A percentile compares a stretch with the other conserved stretches of the same genome.
These are phyloP conservation scores for Andricus grossulariae DNA, from an alignment of 1,140 invertebrate genomes.

Conservation along the genomic window DNA sequence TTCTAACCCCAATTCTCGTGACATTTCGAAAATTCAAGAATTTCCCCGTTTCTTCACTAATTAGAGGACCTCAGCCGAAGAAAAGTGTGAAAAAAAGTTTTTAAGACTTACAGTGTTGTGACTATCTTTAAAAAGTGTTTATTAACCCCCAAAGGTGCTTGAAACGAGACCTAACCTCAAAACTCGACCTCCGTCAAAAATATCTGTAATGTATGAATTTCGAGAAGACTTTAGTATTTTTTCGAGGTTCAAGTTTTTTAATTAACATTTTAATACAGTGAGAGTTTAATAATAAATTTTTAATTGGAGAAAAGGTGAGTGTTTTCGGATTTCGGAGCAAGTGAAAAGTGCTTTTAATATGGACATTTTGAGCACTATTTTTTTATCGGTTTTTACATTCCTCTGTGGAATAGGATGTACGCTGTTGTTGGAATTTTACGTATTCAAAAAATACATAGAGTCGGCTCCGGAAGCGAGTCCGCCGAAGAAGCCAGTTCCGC, in stretches of 20 bases:
- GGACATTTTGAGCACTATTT: constrained; percentile 68
- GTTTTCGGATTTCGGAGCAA: too few relatives aligned
- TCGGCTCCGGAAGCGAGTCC: constrained; percentile 62
- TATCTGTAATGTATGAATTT: too few relatives aligned
- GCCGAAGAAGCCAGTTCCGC: constrained; percentile 60
- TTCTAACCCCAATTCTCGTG: not conserved
- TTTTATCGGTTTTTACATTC: constrained; percentile 67
- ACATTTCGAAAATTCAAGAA: not conserved
- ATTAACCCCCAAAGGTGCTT: not conserved
- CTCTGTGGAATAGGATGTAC: constrained; percentile 72
- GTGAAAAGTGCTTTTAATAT: constrained; percentile 60
- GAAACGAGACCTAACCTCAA: not conserved
- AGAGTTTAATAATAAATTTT: too few relatives aligned
- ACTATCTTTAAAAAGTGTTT: too few relatives aligned
- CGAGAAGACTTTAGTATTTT: too few relatives aligned
- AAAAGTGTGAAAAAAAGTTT: too few relatives aligned
- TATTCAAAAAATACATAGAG: constrained; percentile 72
- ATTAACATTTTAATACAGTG: too few relatives aligned
- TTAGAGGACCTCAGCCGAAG: too few relatives aligned
- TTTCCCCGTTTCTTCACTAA: not conserved
- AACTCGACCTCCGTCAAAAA: not conserved
- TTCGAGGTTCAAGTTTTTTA: too few relatives aligned
- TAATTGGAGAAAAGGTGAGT: too few relatives aligned
- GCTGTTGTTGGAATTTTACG: constrained; percentile 72
- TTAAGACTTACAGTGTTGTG: too few relatives aligned